Evolutionary conservation across 35 echinoderm and acorn worm species (phyloP).

Genomic region (Lytechinus variegatus): DNA sequence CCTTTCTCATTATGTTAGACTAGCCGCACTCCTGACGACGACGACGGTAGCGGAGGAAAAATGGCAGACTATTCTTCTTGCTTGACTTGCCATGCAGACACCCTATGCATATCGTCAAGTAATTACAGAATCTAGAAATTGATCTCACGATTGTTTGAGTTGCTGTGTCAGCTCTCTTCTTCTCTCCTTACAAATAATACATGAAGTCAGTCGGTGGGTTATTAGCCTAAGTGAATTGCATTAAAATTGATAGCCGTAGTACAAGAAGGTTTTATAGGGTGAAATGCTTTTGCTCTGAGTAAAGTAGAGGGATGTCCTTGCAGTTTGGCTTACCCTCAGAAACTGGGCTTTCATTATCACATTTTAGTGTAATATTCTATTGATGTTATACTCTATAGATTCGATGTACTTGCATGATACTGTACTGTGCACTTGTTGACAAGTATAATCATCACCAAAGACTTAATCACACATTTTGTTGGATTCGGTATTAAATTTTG

Average conservation of each 20-base stretch:
- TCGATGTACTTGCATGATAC: background rate
- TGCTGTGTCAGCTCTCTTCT: background rate
- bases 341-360: background rate
- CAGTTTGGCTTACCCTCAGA: background rate
- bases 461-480: background rate
- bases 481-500: background rate
- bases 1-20: slow-evolving; percentile 18
- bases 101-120: slow-evolving; percentile 35
- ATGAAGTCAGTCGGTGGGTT: slow-evolving; percentile 41
- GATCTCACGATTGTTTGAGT: slow-evolving; percentile 47
- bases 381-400: background rate
- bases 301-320: background rate
- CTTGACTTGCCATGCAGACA: slow-evolving; percentile 47
- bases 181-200: slow-evolving; percentile 39
- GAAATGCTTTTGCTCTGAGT: background rate
- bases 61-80: slow-evolving; percentile 10
- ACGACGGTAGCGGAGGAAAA: background rate
- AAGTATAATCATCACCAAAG: background rate
- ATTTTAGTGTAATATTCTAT: background rate
- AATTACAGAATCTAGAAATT: slow-evolving; percentile 54
- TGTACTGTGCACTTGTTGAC: background rate
- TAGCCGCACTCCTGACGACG: background rate
- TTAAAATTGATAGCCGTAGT: slow-evolving; percentile 46
- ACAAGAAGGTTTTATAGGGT: background rate
- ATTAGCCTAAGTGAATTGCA: slow-evolving; percentile 54